Conservation (phyloP, 1,140 invertebrate genomes). For the Psix sp. region DNA sequence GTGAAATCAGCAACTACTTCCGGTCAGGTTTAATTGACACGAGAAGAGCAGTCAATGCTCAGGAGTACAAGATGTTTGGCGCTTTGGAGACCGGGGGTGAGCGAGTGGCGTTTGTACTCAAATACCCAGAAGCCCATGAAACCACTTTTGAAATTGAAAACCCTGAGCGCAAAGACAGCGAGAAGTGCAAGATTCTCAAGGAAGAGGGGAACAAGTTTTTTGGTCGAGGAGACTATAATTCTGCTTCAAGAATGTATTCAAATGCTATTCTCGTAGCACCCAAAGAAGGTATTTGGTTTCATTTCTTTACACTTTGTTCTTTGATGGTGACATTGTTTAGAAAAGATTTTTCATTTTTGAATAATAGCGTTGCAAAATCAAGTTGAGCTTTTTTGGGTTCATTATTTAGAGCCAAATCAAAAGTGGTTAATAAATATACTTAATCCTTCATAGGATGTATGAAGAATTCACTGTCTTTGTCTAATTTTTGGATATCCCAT, state of each 20-base stretch:
- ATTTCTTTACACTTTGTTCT: neutral
- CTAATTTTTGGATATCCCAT: no score
- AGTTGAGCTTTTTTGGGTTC: no score
- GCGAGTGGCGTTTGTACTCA: conserved; percentile 67
- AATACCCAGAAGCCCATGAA: conserved; percentile 63
- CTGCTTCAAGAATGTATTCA: conserved; percentile 86
- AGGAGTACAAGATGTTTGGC: conserved; percentile 65
- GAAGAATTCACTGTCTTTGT: no score
- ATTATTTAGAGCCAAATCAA: no score
- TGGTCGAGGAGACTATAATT: conserved; percentile 84
- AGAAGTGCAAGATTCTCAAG: conserved; percentile 82
- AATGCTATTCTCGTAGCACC: conserved; percentile 81
- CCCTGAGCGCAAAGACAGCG: conserved; percentile 78
- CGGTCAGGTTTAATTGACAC: conserved; percentile 64
- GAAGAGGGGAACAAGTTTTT: conserved; percentile 88
- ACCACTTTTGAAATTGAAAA: conserved; percentile 65
- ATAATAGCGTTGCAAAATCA: no score
- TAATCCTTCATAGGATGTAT: no score
- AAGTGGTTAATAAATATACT: no score
- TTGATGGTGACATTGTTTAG: neutral
- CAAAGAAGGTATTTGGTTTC: conserved; percentile 77
- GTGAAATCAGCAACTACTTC: conserved; percentile 67
- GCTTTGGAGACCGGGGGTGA: conserved; percentile 56
- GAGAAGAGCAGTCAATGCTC: conserved; percentile 53
- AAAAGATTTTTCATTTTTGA: no score